phyloP scores from a whole-genome alignment of 1,140 invertebrate genomes.

The Physella acuta region DNA sequence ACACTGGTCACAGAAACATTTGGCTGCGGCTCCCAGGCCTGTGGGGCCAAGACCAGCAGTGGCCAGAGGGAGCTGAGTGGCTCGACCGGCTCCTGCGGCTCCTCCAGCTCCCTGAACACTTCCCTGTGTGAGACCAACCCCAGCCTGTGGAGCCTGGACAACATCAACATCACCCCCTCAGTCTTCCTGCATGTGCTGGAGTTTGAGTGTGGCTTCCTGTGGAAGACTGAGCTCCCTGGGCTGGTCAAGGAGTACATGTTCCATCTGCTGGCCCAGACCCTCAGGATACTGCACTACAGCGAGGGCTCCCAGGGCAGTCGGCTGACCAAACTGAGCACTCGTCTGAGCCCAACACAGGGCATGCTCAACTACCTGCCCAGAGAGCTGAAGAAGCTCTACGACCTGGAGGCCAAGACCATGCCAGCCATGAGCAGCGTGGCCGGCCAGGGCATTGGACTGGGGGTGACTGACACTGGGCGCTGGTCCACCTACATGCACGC shows the following conservation, averaged over 20 bases:
- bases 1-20: slow-evolving; percentile 51
- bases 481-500: slow-evolving; percentile 59
- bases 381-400: slow-evolving; percentile 54
- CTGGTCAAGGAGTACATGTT: slow-evolving; percentile 58
- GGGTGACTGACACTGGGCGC: slow-evolving; percentile 46
- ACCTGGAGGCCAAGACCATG: slow-evolving; percentile 48
- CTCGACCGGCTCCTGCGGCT: background rate
- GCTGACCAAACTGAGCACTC: slow-evolving; percentile 41
- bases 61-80: slow-evolving; percentile 8
- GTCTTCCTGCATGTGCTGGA: slow-evolving; percentile 53
- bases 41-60: slow-evolving; percentile 25
- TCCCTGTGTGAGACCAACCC: slow-evolving; percentile 31
- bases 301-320: slow-evolving; percentile 36
- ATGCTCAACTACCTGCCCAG: slow-evolving; percentile 48
- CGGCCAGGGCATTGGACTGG: slow-evolving; percentile 48
- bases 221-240: slow-evolving; percentile 54
- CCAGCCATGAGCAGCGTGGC: slow-evolving; percentile 33
- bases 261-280: slow-evolving; percentile 53
- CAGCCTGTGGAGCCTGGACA: slow-evolving; percentile 49
- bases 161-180: slow-evolving; percentile 49
- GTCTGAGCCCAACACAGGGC: slow-evolving; percentile 45
- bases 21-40: slow-evolving; percentile 47
- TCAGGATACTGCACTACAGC: slow-evolving; percentile 48
- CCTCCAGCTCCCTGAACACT: slow-evolving; percentile 1
- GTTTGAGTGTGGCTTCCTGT: slow-evolving; percentile 51